Evolutionary conservation across 92 coral and sea anemone genomes (phyloP).

Genomic region (Umimayanthus chanpuru): DNA sequence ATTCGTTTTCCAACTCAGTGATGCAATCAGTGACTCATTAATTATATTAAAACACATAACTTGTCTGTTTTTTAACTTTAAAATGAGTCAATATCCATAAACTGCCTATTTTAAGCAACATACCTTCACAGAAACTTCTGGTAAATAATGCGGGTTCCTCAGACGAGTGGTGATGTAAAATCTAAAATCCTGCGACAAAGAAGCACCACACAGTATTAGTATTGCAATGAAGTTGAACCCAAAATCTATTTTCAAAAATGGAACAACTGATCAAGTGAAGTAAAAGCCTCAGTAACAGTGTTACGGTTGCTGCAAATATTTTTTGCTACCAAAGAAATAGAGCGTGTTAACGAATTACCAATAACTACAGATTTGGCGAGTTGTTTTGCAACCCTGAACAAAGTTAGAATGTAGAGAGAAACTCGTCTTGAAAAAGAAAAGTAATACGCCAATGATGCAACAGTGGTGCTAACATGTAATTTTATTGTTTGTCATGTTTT

Average conservation of each 20-base stretch:
- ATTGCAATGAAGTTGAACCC: neutral
- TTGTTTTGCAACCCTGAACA: neutral
- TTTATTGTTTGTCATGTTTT: too few species aligned
- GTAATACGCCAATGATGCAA: too few species aligned
- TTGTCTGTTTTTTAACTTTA: neutral
- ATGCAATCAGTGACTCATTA: neutral
- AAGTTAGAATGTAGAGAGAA: too few species aligned
- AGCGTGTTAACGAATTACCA: neutral
- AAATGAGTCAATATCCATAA: neutral
- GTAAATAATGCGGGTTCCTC: constrained; percentile 95
- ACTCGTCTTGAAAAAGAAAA: neutral
- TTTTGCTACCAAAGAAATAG: too few species aligned
- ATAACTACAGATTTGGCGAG: neutral
- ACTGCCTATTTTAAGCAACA: neutral
- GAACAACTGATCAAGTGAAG: neutral
- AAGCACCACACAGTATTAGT: neutral
- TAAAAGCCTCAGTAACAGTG: too few species aligned
- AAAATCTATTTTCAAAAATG: too few species aligned
- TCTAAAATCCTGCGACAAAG: constrained; percentile 76
- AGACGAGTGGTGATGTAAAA: constrained; percentile 90
- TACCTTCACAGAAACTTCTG: constrained; percentile 98
- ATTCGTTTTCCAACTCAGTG: neutral
- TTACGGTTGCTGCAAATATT: too few species aligned
- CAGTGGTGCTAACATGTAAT: too few species aligned
- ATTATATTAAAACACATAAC: too few species aligned